Evolutionary conservation across 2,888 invertebrate genomes (phyloP).

Genomic region (Seira ritae): DNA sequence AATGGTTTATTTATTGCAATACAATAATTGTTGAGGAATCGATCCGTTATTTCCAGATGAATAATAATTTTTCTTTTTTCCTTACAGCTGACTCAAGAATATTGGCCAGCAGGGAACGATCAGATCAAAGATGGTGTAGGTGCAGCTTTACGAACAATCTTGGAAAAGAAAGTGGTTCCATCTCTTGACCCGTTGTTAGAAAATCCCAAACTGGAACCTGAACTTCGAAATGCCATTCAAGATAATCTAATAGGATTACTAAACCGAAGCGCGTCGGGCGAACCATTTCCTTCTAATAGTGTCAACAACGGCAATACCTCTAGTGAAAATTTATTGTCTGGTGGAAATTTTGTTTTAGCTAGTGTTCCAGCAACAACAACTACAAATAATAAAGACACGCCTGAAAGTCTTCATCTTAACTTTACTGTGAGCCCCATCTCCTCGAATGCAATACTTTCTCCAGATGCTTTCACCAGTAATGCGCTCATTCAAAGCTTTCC

Average conservation of each 20-base stretch:
- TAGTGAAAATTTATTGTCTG: constrained; percentile 26
- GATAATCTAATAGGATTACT: constrained; percentile 79
- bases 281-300: not conserved
- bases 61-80: not conserved
- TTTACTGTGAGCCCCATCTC: constrained; percentile 30
- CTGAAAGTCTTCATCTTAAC: constrained; percentile 35
- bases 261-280: constrained; percentile 1
- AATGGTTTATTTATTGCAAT: no score
- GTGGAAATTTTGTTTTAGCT: constrained; percentile 21
- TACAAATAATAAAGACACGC: constrained; percentile 30
- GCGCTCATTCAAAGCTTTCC: constrained; percentile 36
- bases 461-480: constrained; percentile 28
- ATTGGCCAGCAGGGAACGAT: constrained; percentile 86
- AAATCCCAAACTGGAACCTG: constrained; percentile 90
- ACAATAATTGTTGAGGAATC: not conserved
- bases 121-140: constrained; percentile 89
- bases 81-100: constrained; percentile 88
- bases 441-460: constrained; percentile 24
- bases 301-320: constrained; percentile 47
- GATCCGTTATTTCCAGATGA: no score
- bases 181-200: constrained; percentile 91
- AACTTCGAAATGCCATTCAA: constrained; percentile 87
- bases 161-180: constrained; percentile 94
- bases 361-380: constrained; percentile 24
- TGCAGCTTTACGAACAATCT: constrained; percentile 88